phyloP scores from a whole-genome alignment of 2,113 vertebrate genomes.

The Arvicanthis niloticus region DNA sequence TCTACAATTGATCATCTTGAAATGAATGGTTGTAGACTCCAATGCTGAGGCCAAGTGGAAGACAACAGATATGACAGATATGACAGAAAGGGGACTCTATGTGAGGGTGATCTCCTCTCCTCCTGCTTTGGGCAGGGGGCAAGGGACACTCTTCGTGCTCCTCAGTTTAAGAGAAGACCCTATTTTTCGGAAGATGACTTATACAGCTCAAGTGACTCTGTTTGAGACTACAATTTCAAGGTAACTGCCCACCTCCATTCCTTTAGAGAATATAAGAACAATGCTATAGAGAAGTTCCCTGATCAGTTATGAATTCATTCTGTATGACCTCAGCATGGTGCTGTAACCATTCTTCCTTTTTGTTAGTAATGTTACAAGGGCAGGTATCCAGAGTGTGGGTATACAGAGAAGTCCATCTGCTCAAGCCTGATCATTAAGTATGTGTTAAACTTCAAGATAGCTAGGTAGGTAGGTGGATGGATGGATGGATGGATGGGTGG shows the following conservation, averaged over 20 bases:
- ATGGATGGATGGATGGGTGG: not conserved
- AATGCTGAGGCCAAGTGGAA: not conserved
- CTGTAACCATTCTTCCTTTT: not conserved
- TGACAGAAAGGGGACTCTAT: not conserved
- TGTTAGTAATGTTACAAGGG: not conserved
- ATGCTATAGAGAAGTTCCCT: not conserved
- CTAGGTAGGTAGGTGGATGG: not conserved
- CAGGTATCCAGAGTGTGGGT: not conserved
- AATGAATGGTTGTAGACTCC: not conserved
- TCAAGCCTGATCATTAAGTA: not conserved
- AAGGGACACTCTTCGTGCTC: not conserved
- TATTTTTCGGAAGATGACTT: fast-evolving
- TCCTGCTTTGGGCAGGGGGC: fast-evolving
- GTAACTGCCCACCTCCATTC: not conserved
- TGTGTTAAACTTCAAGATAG: not conserved
- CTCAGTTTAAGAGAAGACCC: not conserved
- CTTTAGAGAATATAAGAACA: not conserved
- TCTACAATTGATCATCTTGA: not conserved
- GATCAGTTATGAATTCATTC: not conserved
- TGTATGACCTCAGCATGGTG: too few species aligned
- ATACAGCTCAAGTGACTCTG: not conserved
- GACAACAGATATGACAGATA: not conserved
- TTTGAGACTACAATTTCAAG: not conserved
- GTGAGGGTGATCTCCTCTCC: not conserved
- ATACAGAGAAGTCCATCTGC: not conserved